phyloP scores from a whole-genome alignment of 2,888 invertebrate genomes.

The Apodemia mormo region DNA sequence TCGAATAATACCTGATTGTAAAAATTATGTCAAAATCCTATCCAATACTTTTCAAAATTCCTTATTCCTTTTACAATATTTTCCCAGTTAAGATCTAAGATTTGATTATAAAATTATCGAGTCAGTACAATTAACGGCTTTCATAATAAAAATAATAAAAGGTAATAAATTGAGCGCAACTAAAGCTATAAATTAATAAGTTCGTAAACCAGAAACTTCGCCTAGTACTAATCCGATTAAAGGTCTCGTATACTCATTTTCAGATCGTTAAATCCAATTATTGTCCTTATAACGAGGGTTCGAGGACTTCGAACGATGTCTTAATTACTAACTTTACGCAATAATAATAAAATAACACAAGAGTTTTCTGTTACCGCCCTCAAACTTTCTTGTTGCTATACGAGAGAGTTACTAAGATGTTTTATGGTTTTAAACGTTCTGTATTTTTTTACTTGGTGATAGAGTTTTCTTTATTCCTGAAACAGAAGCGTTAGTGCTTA shows the following conservation, averaged over 20 bases:
- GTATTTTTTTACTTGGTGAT: too few relatives aligned
- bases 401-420: neutral
- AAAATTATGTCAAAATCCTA: too few relatives aligned
- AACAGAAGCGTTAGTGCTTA: too few relatives aligned
- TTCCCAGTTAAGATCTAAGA: neutral
- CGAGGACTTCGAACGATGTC: slow-evolving; percentile 6
- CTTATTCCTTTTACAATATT: neutral
- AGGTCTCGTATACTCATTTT: slow-evolving; percentile 7
- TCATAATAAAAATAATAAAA: neutral
- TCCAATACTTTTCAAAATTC: too few relatives aligned
- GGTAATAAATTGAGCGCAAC: neutral
- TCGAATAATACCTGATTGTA: too few relatives aligned
- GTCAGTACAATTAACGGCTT: neutral
- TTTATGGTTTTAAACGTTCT: too few relatives aligned
- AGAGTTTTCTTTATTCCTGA: too few relatives aligned
- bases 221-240: slow-evolving; percentile 12
- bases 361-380: neutral
- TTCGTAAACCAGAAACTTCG: slow-evolving; percentile 9
- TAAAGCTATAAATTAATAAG: slow-evolving; percentile 8
- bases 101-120: neutral
- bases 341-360: neutral
- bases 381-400: neutral
- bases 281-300: slow-evolving; percentile 11
- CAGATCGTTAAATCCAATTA: slow-evolving; percentile 16
- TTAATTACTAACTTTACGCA: slow-evolving; percentile 11